These are phyloP conservation scores for Brachystomella parvula DNA, from an alignment of 1,140 invertebrate genomes.

Conservation along the genomic window DNA sequence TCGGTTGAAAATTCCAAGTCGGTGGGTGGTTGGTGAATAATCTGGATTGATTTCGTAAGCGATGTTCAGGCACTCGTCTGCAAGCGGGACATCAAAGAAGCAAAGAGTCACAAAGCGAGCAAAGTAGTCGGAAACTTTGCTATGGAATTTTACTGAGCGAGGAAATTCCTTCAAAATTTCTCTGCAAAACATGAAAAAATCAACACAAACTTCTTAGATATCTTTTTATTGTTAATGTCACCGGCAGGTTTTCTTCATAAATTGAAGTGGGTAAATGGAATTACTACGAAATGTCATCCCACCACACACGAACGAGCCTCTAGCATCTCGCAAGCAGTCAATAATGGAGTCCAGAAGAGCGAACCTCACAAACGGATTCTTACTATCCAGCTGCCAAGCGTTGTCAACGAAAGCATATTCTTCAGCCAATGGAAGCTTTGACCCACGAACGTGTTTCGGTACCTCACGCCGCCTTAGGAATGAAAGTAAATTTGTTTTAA, in stretches of 20 bases:
- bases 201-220: background rate
- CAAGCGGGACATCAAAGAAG: slow-evolving; percentile 24
- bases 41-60: slow-evolving; percentile 27
- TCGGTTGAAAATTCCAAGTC: slow-evolving; percentile 26
- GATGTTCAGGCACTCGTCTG: background rate
- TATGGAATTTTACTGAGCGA: slow-evolving; percentile 8
- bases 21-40: slow-evolving; percentile 25
- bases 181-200: slow-evolving; percentile 8
- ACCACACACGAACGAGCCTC: slow-evolving; percentile 12
- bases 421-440: slow-evolving; percentile 7
- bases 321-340: slow-evolving; percentile 16
- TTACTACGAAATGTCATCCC: background rate
- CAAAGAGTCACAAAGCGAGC: slow-evolving; percentile 17
- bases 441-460: background rate
- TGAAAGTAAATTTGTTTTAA: background rate
- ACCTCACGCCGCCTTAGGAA: background rate
- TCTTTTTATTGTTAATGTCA: background rate
- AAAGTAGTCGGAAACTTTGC: slow-evolving; percentile 27
- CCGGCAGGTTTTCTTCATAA: slow-evolving; percentile 7
- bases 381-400: background rate
- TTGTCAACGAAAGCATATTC: slow-evolving; percentile 16
- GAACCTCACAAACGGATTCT: slow-evolving; percentile 20
- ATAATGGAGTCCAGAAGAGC: slow-evolving; percentile 26
- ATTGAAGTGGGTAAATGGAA: background rate
- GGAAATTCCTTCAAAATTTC: slow-evolving; percentile 22